These are phyloP conservation scores for Solenopsis invicta DNA, from an alignment of 1,140 invertebrate genomes.

Conservation along the genomic window DNA sequence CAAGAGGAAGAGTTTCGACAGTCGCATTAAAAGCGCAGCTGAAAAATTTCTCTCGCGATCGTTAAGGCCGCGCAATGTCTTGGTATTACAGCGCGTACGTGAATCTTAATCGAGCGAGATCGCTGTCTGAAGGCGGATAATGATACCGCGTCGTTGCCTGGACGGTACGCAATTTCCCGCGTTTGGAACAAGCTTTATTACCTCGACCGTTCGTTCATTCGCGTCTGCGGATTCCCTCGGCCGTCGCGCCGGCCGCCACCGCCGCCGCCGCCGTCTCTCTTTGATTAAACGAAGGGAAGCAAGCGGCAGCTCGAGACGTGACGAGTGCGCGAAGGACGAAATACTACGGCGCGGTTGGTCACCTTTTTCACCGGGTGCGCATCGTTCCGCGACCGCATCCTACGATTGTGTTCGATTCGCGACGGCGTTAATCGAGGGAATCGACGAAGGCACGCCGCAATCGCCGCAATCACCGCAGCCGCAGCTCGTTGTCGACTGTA, in stretches of 20 bases:
- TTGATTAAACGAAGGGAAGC: slow-evolving; percentile 24
- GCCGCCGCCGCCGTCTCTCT: neutral
- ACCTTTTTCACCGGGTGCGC: slow-evolving; percentile 6
- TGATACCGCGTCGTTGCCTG: slow-evolving; percentile 4
- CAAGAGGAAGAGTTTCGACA: slow-evolving; percentile 33
- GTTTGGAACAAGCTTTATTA: slow-evolving; percentile 53
- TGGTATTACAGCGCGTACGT: neutral
- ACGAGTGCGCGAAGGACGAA: slow-evolving; percentile 32
- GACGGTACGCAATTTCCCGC: slow-evolving; percentile 51
- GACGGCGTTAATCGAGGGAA: slow-evolving; percentile 20
- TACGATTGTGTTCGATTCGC: slow-evolving; percentile 14
- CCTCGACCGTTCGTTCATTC: neutral
- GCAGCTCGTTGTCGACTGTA: neutral
- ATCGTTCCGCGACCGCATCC: slow-evolving; percentile 25
- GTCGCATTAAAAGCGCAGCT: neutral
- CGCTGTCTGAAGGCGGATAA: slow-evolving; percentile 38
- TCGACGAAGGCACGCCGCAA: neutral
- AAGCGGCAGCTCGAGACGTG: neutral
- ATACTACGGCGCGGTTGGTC: neutral
- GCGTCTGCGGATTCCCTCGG: neutral
- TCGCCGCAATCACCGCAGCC: neutral
- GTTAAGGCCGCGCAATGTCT: neutral
- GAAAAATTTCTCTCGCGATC: slow-evolving; percentile 41
- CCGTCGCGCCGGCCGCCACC: too few species aligned
- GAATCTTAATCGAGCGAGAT: slow-evolving; percentile 57